Percentiles rank a stretch among this genome's conserved stretches.
Evolutionary conservation across 2,888 invertebrate species (phyloP).

Genomic region (Drosophila suboccidentalis): DNA sequence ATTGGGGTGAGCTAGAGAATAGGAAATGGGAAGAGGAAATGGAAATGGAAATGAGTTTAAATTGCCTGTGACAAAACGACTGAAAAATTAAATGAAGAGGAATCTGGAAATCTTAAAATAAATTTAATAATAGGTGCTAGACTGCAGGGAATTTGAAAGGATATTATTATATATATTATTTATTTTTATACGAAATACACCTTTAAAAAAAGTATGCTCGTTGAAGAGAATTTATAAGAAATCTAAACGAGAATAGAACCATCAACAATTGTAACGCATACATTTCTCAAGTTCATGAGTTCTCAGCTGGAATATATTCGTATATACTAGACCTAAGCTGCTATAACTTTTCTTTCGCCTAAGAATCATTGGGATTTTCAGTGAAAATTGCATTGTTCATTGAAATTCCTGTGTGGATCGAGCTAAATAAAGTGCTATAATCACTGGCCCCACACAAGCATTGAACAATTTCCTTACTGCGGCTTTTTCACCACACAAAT

Average conservation of each 20-base stretch:
- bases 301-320: too few species aligned
- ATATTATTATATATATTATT: neutral
- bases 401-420: constrained; percentile 44
- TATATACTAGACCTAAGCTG: too few species aligned
- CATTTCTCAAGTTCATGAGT: too few species aligned
- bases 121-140: constrained; percentile 1
- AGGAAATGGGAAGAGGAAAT: constrained; percentile 22
- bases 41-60: constrained; percentile 33
- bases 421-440: constrained; percentile 25
- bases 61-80: constrained; percentile 48
- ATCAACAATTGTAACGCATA: too few species aligned
- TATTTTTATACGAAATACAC: too few species aligned
- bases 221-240: too few species aligned
- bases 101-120: constrained; percentile 18
- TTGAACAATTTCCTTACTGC: constrained; percentile 30
- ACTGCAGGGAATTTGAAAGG: neutral
- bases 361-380: too few species aligned
- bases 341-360: too few species aligned
- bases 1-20: constrained; percentile 22
- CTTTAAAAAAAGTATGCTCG: too few species aligned
- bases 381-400: constrained; percentile 49
- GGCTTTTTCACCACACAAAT: constrained; percentile 27
- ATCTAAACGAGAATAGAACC: too few species aligned
- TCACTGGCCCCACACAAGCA: constrained; percentile 19
- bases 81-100: constrained; percentile 7